Evolutionary conservation across 1,140 invertebrate genomes (phyloP).

Genomic region (Streblospio benedicti): DNA sequence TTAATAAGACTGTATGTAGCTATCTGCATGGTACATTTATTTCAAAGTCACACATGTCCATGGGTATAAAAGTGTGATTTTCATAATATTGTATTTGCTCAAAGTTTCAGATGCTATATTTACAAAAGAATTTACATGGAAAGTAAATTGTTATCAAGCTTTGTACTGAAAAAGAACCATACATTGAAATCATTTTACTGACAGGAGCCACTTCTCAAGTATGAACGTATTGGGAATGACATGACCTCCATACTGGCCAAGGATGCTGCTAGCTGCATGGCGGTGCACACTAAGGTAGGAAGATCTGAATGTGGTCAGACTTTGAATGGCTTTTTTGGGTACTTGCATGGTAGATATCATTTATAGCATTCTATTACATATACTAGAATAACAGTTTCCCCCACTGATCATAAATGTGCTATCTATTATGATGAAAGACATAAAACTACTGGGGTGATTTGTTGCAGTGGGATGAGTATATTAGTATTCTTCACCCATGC

Average conservation of each 20-base stretch:
- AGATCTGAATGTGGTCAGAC: background rate
- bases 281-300: constrained; percentile 78
- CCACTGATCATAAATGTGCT: background rate
- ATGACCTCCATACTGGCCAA: constrained; percentile 72
- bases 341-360: background rate
- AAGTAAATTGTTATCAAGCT: no score
- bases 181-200: no score
- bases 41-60: no score
- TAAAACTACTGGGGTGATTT: background rate
- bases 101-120: no score
- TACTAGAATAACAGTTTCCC: background rate
- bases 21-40: no score
- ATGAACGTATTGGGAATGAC: constrained; percentile 79
- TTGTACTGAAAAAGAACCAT: no score
- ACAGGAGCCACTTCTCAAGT: constrained; percentile 89
- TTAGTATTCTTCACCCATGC: no score
- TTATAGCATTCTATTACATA: background rate
- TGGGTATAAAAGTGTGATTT: background rate
- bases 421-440: background rate
- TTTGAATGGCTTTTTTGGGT: background rate
- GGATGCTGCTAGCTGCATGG: constrained; percentile 82
- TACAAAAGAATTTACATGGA: no score
- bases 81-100: no score
- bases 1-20: no score
- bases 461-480: background rate